Base-by-base conservation (phyloP, 2,888 invertebrate genomes). In the Lepas anatifera region DNA sequence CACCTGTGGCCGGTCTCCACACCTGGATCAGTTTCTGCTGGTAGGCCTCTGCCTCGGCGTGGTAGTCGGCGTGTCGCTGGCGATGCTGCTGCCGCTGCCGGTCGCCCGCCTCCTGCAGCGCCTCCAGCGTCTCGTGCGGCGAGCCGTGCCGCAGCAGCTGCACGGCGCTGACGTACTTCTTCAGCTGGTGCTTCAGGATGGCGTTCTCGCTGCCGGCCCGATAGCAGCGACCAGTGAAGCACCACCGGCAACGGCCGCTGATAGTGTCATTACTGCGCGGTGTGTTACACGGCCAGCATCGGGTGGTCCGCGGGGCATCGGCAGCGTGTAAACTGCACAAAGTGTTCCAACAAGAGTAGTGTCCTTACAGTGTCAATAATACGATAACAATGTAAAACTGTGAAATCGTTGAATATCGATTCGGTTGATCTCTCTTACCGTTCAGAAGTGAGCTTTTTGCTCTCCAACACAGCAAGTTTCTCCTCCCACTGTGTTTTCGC, bases 91-190 rank as follows among this genome's bases (percentile, higher is more conserved):
- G 22, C 1, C 22, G 32, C 58, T 13, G 13, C 10, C 7, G 2
- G 35, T 25, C 32, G 32, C 25, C 22, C 32, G 32, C 58, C 25
- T 25, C 25, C 58, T 63, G 32, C 32, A 37, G n/a, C 39, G n/a
- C 27, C 41, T 71, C 52, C 18, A 58, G 50, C 7, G 35, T 69
- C 50, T 63, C 52, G 64, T 67, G 39, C 37, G 52, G 46, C 48
- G 66, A 52, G 43, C 73, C 73, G 13, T 70, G 83, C 77, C 87
- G 86, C 75, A 94, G 81, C 84, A 92, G 86, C 82, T 92, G 90
- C 50, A 94, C 89, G n/a, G 93, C 93, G 69, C 89, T 88, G 75
- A 93, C 88, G 79, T 94, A 94, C 77, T 90, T 90, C 75, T 89
- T 86, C 71, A 94, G 79, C 78, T 94, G 93, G 75, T 90, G 89